Conservation (phyloP, 2,888 invertebrate genomes). For the Adineta ricciae region DNA sequence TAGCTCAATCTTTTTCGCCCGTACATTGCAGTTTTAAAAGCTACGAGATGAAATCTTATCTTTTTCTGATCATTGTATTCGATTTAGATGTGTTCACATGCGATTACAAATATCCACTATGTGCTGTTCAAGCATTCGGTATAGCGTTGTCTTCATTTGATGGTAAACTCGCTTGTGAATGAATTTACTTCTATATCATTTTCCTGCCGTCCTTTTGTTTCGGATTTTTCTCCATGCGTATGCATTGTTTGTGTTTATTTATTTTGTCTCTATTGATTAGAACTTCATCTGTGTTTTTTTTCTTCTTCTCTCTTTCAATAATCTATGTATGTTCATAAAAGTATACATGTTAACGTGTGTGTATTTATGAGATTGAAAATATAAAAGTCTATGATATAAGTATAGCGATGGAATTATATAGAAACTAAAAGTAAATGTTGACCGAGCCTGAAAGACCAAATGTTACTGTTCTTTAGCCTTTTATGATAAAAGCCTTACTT, state of each 20-base stretch:
- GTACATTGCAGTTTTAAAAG: too few relatives aligned
- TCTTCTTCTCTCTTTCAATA: not conserved
- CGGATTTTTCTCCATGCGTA: not conserved
- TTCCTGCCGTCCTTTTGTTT: not conserved
- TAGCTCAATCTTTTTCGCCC: too few relatives aligned
- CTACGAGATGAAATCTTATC: too few relatives aligned
- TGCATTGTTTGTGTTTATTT: not conserved
- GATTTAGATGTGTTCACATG: slow-evolving; percentile 75
- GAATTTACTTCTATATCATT: slow-evolving; percentile 39
- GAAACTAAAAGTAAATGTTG: not conserved
- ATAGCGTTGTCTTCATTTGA: slow-evolving; percentile 97
- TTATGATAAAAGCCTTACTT: too few relatives aligned
- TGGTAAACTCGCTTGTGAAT: slow-evolving; percentile 96
- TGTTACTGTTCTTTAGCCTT: not conserved
- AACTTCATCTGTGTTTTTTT: not conserved
- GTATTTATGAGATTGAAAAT: too few relatives aligned
- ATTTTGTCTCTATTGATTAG: not conserved
- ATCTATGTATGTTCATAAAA: not conserved
- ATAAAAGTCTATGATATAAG: too few relatives aligned
- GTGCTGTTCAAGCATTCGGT: slow-evolving; percentile 85
- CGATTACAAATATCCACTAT: slow-evolving; percentile 95
- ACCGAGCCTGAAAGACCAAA: not conserved
- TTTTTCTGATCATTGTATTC: too few relatives aligned
- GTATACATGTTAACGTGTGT: not conserved
- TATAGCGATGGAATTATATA: too few relatives aligned